These are phyloP conservation scores for Ceratosolen fusciceps DNA, from an alignment of 1,140 invertebrate species.

Conservation along the genomic window DNA sequence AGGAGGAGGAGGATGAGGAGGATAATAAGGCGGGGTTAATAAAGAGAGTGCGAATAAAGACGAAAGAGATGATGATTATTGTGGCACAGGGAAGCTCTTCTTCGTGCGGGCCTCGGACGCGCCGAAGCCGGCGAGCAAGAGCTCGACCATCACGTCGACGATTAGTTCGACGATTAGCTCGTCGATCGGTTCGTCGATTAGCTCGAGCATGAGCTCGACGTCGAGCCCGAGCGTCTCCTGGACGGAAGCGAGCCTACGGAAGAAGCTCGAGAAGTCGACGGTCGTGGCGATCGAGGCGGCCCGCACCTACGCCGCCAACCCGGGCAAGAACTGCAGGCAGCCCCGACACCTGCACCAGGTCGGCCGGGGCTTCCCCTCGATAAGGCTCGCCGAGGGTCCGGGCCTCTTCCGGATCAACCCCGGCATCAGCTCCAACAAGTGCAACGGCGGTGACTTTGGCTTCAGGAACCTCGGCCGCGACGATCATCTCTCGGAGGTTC, in stretches of 20 bases:
- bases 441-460: background rate
- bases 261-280: constrained; percentile 5
- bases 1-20: background rate
- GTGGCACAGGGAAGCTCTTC: constrained; percentile 33
- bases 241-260: constrained; percentile 19
- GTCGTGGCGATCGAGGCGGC: background rate
- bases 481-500: constrained; percentile 27
- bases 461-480: background rate
- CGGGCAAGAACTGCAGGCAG: constrained; percentile 1
- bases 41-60: background rate
- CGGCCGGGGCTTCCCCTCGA: background rate
- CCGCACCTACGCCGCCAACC: background rate
- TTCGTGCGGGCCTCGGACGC: constrained; percentile 48
- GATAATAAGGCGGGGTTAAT: background rate
- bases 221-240: constrained; percentile 11
- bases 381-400: constrained; percentile 3
- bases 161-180: constrained; percentile 1
- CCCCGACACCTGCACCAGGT: background rate
- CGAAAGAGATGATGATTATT: background rate
- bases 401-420: background rate
- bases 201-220: too few relatives aligned
- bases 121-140: constrained; percentile 16
- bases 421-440: background rate
- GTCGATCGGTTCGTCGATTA: constrained; percentile 9
- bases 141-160: constrained; percentile 19